phyloP scores from a whole-genome alignment of 2,797 vertebrate genomes.

The Gouania willdenowi region DNA sequence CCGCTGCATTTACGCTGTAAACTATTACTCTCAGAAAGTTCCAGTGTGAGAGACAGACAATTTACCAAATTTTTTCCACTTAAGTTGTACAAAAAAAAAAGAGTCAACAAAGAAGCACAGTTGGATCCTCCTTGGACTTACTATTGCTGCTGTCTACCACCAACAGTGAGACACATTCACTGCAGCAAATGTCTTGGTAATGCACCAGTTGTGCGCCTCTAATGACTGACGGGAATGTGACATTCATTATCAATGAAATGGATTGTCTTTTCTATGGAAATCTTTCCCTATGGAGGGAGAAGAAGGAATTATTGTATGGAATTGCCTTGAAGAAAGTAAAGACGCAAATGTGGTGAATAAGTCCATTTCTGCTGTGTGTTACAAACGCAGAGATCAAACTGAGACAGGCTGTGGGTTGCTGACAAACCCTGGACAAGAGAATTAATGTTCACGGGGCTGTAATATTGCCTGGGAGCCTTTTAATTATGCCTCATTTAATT shows the following conservation, averaged over 20 bases:
- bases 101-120: not conserved
- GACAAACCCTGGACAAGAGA: conserved; percentile 39
- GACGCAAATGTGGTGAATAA: conserved; percentile 41
- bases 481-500: conserved; percentile 55
- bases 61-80: conserved; percentile 8
- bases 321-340: conserved; percentile 1
- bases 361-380: conserved; percentile 33
- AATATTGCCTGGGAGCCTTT: conserved; percentile 37
- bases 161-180: conserved; percentile 26
- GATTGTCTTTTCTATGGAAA: conserved; percentile 24
- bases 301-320: conserved; percentile 18
- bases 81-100: conserved; percentile 7
- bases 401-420: conserved; percentile 36
- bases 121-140: conserved; percentile 14
- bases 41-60: conserved; percentile 2
- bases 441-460: conserved; percentile 23
- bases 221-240: conserved; percentile 44
- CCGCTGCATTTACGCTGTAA: conserved; percentile 3
- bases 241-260: conserved; percentile 45
- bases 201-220: conserved; percentile 36
- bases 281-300: too few relatives aligned
- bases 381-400: conserved; percentile 36
- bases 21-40: conserved; percentile 9
- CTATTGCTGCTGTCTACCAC: not conserved
- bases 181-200: conserved; percentile 22